Conservation (phyloP, 2,113 vertebrate species). For the Paedocypris sp. region DNA sequence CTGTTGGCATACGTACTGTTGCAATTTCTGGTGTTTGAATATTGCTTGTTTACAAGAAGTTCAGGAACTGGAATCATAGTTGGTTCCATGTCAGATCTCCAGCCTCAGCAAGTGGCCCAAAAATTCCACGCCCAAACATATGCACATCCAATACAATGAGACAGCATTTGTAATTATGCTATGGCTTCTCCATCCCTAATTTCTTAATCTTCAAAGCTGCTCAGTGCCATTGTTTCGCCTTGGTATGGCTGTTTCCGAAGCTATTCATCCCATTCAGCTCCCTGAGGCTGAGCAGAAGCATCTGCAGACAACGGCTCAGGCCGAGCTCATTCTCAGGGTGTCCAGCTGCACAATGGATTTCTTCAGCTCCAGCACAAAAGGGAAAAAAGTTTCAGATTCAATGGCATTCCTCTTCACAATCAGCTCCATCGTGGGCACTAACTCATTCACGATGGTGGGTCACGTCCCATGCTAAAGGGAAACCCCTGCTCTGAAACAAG, state of each 20-base stretch:
- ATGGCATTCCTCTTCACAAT: slow-evolving; percentile 64
- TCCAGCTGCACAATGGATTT: slow-evolving; percentile 62
- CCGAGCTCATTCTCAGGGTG: slow-evolving; percentile 60
- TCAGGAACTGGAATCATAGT: too few species aligned
- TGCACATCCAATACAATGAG: slow-evolving; percentile 56
- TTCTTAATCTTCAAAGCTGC: slow-evolving; percentile 57
- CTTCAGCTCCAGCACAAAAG: slow-evolving; percentile 59
- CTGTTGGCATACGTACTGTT: too few species aligned
- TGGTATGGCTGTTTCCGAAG: slow-evolving; percentile 54
- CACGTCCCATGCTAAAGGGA: slow-evolving; percentile 36
- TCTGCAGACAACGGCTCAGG: slow-evolving; percentile 54
- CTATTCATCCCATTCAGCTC: slow-evolving; percentile 52
- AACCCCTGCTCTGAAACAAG: slow-evolving; percentile 24
- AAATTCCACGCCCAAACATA: slow-evolving; percentile 45
- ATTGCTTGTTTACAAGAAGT: too few species aligned
- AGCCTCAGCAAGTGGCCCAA: neutral
- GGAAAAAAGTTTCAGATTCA: slow-evolving; percentile 57
- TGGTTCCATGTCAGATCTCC: too few species aligned
- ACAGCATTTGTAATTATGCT: slow-evolving; percentile 50
- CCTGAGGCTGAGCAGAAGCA: slow-evolving; percentile 48
- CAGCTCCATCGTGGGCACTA: slow-evolving; percentile 44
- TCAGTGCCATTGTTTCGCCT: slow-evolving; percentile 49
- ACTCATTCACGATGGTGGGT: slow-evolving; percentile 22
- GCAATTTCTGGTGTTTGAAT: too few species aligned
- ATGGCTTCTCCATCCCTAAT: slow-evolving; percentile 26